Conservation (phyloP, 2,888 invertebrate species). For the Cephonodes hylas region DNA sequence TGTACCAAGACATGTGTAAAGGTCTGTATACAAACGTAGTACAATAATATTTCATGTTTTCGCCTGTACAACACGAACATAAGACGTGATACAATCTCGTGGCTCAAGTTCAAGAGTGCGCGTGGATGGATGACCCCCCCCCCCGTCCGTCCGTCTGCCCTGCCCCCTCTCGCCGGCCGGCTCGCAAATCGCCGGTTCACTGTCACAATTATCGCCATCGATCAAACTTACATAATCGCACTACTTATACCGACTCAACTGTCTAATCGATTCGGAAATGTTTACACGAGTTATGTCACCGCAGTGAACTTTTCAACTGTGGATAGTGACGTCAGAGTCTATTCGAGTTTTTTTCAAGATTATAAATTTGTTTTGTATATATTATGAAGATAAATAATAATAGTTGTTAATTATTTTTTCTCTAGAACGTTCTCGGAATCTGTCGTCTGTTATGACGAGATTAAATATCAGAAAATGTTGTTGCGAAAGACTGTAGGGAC, state of each 20-base stretch:
- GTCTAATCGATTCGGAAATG: background rate
- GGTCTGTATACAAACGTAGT: no score
- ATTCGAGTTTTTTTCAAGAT: no score
- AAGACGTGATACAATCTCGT: background rate
- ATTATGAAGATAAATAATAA: no score
- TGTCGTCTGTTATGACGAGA: no score
- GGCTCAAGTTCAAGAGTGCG: background rate
- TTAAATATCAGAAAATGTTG: background rate
- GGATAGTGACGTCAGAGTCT: background rate
- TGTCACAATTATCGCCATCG: background rate
- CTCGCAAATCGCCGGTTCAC: conserved; percentile 28
- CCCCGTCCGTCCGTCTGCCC: background rate
- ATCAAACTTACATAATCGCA: background rate
- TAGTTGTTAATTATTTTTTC: no score
- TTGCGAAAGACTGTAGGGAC: background rate
- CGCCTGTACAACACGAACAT: background rate
- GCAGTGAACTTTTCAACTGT: background rate
- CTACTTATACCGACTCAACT: background rate
- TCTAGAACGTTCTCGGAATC: no score
- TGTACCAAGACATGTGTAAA: no score
- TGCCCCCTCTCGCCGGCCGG: background rate
- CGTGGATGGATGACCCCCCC: background rate
- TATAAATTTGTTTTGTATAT: no score
- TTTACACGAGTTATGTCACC: background rate
- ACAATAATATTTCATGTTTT: background rate